Base-by-base conservation (phyloP, 2,113 vertebrate genomes). In the Lasiurus cinereus region DNA sequence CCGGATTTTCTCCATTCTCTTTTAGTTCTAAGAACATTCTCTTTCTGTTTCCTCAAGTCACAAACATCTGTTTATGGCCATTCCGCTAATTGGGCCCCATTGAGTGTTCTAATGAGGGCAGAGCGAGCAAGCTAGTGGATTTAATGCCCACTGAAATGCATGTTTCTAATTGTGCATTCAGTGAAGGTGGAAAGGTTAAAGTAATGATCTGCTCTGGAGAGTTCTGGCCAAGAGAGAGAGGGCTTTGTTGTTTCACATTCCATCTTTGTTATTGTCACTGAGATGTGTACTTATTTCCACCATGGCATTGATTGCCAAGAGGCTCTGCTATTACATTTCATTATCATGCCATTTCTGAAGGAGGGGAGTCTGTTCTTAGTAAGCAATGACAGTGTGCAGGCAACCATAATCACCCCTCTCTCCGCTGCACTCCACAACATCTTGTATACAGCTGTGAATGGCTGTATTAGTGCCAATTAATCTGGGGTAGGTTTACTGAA, bases 361-460 rank as follows among this genome's bases (percentile, higher is more conserved):
- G 36, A 94, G 83, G 70, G 50, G 70, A 93, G 88, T 89, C 93
- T 88, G 67, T 83, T 96, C 94, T 96, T 97, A 93, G 80, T 94
- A 69, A 18, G 16, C 92, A 89, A 56, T 94, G 97, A 97, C 92
- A 94, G 91, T 88, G 83, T 90, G 87, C 93, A 97, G 91, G 92
- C 86, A 90, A 27, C 83, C 70, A 33, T 70, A 96, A 94, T 95
- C n/a, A 3, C 74, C 54, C 22, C 19, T 66, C 24, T 90, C 90
- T 96, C 90, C 5, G 72, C 73, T 82, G 77, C 54, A 62, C 80
- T 90, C 79, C 56, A n/a, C 80, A 92, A 97, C 96, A 98, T 96
- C 95, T 98, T 97, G 96, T 96, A 92, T 96, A 96, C 97, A 97
- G 97, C 97, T 98, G 97, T 97, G 97, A 97, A 97, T 6, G 56